Evolutionary conservation across 2,888 invertebrate genomes (phyloP).

Genomic region (Lithosia quadra): DNA sequence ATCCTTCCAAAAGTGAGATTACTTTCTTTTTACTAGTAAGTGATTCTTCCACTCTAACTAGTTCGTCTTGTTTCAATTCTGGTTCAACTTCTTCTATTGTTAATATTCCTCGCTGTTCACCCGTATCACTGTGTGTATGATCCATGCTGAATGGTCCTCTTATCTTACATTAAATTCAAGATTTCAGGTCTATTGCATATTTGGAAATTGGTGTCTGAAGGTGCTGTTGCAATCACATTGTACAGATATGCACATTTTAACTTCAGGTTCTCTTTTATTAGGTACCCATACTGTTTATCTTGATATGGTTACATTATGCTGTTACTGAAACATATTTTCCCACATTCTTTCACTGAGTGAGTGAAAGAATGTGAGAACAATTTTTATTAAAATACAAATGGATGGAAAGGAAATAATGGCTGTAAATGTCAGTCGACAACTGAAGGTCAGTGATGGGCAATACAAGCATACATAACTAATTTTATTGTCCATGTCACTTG

Average conservation of each 20-base stretch:
- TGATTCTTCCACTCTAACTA: neutral
- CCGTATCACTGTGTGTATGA: neutral
- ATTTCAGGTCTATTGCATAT: neutral
- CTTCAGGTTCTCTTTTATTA: neutral
- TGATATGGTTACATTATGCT: neutral
- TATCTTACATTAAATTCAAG: neutral
- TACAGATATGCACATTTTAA: neutral
- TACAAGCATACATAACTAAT: too few species aligned
- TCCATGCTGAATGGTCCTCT: neutral
- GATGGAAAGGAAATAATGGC: neutral
- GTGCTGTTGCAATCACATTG: neutral
- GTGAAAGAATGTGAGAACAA: neutral
- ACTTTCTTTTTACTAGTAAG: neutral
- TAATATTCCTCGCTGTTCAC: neutral
- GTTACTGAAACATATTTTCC: neutral
- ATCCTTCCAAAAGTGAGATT: neutral
- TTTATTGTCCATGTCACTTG: too few species aligned
- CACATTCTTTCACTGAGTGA: neutral
- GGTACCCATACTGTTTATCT: slow-evolving; percentile 4
- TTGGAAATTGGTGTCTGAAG: neutral
- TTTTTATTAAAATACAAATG: neutral
- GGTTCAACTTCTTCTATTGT: neutral
- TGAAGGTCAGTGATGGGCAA: too few species aligned
- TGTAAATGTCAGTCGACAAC: too few species aligned
- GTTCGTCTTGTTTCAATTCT: neutral